A percentile compares a stretch with the other conserved stretches of the same genome.
These are phyloP conservation scores for Xanthia icteritia DNA, from an alignment of 2,888 invertebrate genomes.

Conservation along the genomic window DNA sequence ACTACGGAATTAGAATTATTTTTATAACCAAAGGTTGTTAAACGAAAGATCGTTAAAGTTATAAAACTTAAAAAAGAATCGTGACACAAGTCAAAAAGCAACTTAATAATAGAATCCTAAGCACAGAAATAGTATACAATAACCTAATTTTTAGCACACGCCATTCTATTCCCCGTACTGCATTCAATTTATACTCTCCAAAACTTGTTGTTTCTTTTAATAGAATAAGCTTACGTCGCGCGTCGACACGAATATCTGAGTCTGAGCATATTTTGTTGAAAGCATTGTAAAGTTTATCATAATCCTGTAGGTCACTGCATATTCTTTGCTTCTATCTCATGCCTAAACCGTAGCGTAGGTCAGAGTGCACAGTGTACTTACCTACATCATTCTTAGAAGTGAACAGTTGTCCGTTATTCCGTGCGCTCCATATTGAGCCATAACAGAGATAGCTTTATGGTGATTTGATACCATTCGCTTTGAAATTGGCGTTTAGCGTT, in stretches of 20 bases:
- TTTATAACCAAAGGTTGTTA: not conserved
- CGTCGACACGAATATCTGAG: slow-evolving; percentile 44
- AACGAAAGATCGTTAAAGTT: not conserved
- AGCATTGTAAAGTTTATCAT: slow-evolving; percentile 67
- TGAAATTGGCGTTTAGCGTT: slow-evolving; percentile 86
- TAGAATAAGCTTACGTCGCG: slow-evolving; percentile 31
- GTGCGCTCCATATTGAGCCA: slow-evolving; percentile 84
- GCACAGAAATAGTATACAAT: slow-evolving; percentile 38
- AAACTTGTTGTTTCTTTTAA: slow-evolving; percentile 25
- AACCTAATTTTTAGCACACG: slow-evolving; percentile 27
- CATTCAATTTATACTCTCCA: slow-evolving; percentile 20
- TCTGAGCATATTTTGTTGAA: slow-evolving; percentile 57
- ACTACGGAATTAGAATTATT: not conserved
- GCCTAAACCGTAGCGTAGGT: slow-evolving; percentile 71
- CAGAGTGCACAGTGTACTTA: slow-evolving; percentile 74
- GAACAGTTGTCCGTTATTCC: slow-evolving; percentile 80
- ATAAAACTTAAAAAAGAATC: not conserved
- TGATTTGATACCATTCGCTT: slow-evolving; percentile 89
- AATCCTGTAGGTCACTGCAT: slow-evolving; percentile 72
- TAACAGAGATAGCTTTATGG: slow-evolving; percentile 86
- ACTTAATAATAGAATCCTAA: slow-evolving; percentile 33
- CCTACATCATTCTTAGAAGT: slow-evolving; percentile 78
- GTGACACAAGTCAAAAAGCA: not conserved
- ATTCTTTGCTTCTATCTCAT: slow-evolving; percentile 76
- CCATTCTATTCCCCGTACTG: slow-evolving; percentile 13